Evolutionary conservation across 2,888 invertebrate genomes (phyloP).

Genomic region (Cyrtodaria siliqua): DNA sequence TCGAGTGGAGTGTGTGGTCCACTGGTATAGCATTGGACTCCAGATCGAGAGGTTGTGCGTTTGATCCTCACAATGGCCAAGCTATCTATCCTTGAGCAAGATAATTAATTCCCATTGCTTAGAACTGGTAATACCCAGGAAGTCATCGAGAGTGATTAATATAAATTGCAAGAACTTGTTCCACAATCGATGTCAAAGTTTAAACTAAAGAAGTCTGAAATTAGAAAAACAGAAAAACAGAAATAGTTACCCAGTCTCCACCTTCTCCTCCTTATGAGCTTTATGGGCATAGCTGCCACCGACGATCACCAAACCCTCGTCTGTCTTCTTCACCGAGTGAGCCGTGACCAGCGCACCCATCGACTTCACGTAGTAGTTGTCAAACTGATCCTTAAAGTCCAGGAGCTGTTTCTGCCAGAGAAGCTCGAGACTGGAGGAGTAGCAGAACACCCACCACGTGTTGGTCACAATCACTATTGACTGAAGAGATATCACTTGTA

Average conservation of each 20-base stretch:
- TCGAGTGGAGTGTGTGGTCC: no score
- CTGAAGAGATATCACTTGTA: conserved; percentile 74
- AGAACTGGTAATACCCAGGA: no score
- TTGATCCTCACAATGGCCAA: no score
- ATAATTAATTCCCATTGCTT: no score
- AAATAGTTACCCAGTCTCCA: neutral
- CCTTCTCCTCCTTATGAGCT: conserved; percentile 49
- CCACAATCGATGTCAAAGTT: no score
- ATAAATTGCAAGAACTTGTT: no score
- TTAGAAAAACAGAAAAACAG: no score
- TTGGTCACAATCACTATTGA: conserved; percentile 82
- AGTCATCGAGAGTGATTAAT: no score
- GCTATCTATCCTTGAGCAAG: no score
- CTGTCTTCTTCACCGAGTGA: conserved; percentile 78
- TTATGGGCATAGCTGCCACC: conserved; percentile 81
- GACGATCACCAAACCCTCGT: conserved; percentile 79
- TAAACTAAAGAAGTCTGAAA: no score
- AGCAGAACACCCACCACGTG: conserved; percentile 83
- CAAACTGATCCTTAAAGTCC: conserved; percentile 69
- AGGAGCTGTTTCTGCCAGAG: conserved; percentile 79
- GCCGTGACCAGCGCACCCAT: conserved; percentile 79
- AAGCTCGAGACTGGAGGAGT: conserved; percentile 73
- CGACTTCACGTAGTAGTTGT: conserved; percentile 77
- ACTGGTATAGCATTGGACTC: no score
- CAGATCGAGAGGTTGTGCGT: no score